Evolutionary conservation across 2,888 invertebrate species (phyloP), one percentile per base, ranked within the genome.

Genomic region (Drosophila anceps): DNA sequence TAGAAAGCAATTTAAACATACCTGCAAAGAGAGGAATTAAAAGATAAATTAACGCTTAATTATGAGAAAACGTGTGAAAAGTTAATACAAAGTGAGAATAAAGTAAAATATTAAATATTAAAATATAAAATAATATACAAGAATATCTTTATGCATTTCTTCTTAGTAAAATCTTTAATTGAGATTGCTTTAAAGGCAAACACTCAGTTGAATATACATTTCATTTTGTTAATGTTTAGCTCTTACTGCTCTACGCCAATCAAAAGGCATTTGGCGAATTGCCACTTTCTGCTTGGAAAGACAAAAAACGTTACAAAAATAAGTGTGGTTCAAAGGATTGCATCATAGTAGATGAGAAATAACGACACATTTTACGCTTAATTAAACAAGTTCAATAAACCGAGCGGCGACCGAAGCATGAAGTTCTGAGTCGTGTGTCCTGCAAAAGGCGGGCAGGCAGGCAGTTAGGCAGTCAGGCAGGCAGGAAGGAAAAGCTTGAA

Each of bases 321-420:
- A 53, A 61, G 4, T 58, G 55, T 37, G 61, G 27, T 41, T 55
- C n/a, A 69, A 62, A 54, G 44, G 64, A 46, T 50, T 64, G 75
- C 75, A 66, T 41, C 64, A 63, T 5, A 24, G 79, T 20, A 29
- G 76, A 68, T 83, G 83, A 87, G 73, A 87, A 90, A 82, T 82
- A 76, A 75, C 71, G 76, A 69, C 73, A 80, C 65, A 87, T 90
- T 86, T 89, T 76, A 71, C 81, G 88, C 90, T 80, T 84, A 89
- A 89, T 86, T 86, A 89, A 90, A 67, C 82, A 89, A 82, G 86
- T 86, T 86, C 88, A 86, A 86, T 89, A 89, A 86, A 89, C 90
- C 88, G 88, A 64, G 62, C 60, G 55, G 54, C 57, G 67, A 55
- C 65, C 24, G 35, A 35, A 41, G 55, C 53, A 24, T 33, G n/a